A percentile compares a stretch with the other conserved stretches of the same genome.
Conservation (phyloP, 2,797 vertebrate genomes). For the Rhabdophis nuchalis region DNA sequence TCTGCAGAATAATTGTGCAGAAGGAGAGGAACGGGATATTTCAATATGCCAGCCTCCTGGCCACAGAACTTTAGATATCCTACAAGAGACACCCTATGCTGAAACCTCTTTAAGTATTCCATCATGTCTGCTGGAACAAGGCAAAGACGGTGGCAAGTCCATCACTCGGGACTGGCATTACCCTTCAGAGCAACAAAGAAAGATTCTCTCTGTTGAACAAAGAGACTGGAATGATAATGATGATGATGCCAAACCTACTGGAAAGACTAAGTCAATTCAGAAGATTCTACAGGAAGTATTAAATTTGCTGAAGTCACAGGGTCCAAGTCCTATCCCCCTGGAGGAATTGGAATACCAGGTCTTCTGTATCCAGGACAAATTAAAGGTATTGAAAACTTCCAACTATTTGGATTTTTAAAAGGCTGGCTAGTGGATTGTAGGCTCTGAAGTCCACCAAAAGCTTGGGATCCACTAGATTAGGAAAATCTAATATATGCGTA, state of each 20-base stretch:
- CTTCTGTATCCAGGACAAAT: conserved; percentile 73
- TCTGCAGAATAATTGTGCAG: conserved; percentile 27
- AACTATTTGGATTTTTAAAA: not conserved
- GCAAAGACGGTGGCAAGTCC: not conserved
- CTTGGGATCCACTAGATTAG: not conserved
- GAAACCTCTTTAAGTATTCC: conserved; percentile 16
- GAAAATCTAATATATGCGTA: not conserved
- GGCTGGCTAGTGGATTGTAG: not conserved
- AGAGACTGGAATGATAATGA: not conserved
- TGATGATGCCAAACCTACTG: rapidly evolving
- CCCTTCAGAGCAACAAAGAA: conserved; percentile 7
- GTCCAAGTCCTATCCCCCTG: conserved; percentile 62
- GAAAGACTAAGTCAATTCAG: conserved; percentile 52
- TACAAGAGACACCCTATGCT: conserved; percentile 49
- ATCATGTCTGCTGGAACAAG: not conserved
- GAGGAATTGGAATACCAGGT: conserved; percentile 75
- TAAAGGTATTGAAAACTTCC: conserved; percentile 74
- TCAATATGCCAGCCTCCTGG: not conserved
- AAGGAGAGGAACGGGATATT: conserved; percentile 39
- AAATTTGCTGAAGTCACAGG: conserved; percentile 54
- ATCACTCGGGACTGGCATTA: not conserved
- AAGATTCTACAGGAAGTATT: conserved; percentile 74
- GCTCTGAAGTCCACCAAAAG: not conserved
- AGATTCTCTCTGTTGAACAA: not conserved
- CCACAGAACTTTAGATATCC: conserved; percentile 57